Evolutionary conservation across 53 echinoderm and acorn worm species (phyloP).

Genomic region (Antedon mediterranea): DNA sequence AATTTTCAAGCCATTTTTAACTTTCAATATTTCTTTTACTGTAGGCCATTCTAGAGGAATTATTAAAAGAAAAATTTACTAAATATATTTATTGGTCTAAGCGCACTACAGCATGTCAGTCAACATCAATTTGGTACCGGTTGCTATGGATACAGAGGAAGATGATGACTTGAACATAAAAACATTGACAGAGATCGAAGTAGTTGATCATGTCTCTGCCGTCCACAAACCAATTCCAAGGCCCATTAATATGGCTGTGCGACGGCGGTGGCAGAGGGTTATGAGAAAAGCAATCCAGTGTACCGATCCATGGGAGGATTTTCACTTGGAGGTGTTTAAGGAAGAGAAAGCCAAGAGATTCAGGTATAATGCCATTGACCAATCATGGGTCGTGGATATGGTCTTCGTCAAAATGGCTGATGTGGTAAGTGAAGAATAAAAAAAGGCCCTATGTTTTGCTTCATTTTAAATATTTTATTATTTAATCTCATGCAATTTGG

Average conservation of each 20-base stretch:
- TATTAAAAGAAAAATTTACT: neutral
- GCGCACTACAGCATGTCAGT: neutral
- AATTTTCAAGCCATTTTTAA: too few species aligned
- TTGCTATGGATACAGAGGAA: neutral
- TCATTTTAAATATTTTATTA: too few species aligned
- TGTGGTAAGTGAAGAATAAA: slow-evolving; percentile 30
- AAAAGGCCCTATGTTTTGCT: neutral
- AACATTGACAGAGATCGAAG: neutral
- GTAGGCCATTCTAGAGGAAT: neutral
- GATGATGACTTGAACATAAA: neutral
- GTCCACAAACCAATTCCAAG: neutral
- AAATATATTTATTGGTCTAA: neutral
- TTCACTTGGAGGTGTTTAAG: slow-evolving; percentile 55
- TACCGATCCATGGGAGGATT: slow-evolving; percentile 70
- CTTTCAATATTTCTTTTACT: too few species aligned
- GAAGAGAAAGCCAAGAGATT: slow-evolving; percentile 53
- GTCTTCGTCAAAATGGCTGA: slow-evolving; percentile 60
- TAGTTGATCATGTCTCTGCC: neutral
- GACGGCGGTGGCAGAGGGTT: slow-evolving; percentile 37
- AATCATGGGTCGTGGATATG: slow-evolving; percentile 61
- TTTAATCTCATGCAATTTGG: too few species aligned
- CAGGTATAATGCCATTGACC: slow-evolving; percentile 61
- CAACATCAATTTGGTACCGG: neutral
- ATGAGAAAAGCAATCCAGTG: slow-evolving; percentile 31
- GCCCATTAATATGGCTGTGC: neutral